Base-by-base conservation (phyloP, 2,113 vertebrate species). In the Bujurquina vittata region DNA sequence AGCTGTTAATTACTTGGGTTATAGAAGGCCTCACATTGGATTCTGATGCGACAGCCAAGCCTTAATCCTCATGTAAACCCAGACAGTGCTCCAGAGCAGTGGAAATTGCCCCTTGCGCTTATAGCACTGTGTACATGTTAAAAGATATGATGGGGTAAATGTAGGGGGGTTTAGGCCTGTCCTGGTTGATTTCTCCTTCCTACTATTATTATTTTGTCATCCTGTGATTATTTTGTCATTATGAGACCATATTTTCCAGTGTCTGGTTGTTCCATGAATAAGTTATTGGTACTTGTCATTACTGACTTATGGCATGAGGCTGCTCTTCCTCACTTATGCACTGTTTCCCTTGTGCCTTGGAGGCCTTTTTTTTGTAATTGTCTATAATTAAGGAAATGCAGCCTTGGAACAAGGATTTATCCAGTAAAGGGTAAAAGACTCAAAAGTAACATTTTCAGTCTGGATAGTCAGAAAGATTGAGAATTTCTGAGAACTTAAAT, bases 161-260 rank as follows among this genome's bases (percentile, higher is more conserved):
- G 78, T 86, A 73, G 76, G 61, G 75, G 84, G 73, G 37, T 88
- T 92, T 86, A 90, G 80, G 87, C 79, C 87, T 83, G 76, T 88
- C 86, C 75, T 81, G 63, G 75, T 85, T 89, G 87, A 94, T 92
- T 93, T 74, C 80, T 86, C 84, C 91, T 91, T 89, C 83, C 89
- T 89, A 86, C 87, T 86, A 94, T 93, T 87, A 94, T 93, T 93
- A 92, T 92, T 94, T 93, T 93, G 91, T 93, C 93, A 94, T 91
- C 81, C 81, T 84, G 74, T 88, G 75, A 89, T 94, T 94, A 93
- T 94, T 94, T 92, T 91, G 88, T 92, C 91, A 92, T 94, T 84
- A 84, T 40, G 49, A 75, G 62, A 67, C 58, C 87, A 86, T 43
- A 90, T 94, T 95, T 93, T 94, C 94, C 93, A 89, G 40, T 43